Conservation (phyloP, 2,888 invertebrate genomes). For the Phlogophora meticulosa region DNA sequence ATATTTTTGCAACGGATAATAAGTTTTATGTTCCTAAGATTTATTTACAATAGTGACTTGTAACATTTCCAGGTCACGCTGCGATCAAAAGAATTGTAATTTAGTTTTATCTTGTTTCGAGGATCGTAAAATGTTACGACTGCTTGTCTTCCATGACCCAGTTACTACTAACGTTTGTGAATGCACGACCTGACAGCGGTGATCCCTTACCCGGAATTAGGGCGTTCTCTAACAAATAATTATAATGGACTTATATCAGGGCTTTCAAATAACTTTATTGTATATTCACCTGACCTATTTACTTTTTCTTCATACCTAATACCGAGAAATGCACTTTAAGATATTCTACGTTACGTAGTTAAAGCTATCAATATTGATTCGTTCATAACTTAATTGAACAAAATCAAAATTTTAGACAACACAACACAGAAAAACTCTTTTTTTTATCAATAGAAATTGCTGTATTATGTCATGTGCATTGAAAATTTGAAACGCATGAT, state of each 20-base stretch:
- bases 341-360: too few relatives aligned
- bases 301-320: too few relatives aligned
- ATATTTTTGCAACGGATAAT: neutral
- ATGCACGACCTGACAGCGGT: constrained; percentile 26
- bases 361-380: too few relatives aligned
- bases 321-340: too few relatives aligned
- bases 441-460: too few relatives aligned
- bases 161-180: constrained; percentile 27
- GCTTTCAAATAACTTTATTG: neutral
- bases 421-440: too few relatives aligned
- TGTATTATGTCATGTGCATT: too few relatives aligned
- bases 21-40: neutral
- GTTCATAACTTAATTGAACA: too few relatives aligned
- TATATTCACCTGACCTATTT: constrained; percentile 9
- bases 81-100: constrained; percentile 1
- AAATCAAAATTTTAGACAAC: too few relatives aligned
- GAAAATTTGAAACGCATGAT: too few relatives aligned
- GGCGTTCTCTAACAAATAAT: neutral
- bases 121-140: constrained; percentile 29
- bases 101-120: constrained; percentile 22
- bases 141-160: constrained; percentile 34
- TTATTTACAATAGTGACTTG: neutral
- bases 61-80: constrained; percentile 1
- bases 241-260: neutral
- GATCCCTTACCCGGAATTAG: constrained; percentile 2